phyloP scores from a whole-genome alignment of 2,113 vertebrate genomes.

The Oncorhynchus gorbuscha region DNA sequence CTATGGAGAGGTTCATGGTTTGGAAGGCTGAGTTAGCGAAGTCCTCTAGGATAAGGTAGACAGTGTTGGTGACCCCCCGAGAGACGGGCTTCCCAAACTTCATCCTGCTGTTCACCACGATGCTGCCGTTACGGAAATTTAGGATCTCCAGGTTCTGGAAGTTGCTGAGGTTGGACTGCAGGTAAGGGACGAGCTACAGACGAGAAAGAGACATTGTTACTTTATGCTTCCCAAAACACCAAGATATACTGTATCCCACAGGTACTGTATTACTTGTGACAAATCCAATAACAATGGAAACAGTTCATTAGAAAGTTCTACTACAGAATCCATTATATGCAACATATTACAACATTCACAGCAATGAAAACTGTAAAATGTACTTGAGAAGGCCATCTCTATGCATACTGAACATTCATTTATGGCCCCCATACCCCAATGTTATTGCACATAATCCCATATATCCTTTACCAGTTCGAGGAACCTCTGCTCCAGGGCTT shows the following conservation, averaged over 20 bases:
- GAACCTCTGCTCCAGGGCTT: conserved; percentile 89
- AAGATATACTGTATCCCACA: no score
- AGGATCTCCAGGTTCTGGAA: conserved; percentile 94
- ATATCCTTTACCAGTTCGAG: conserved; percentile 80
- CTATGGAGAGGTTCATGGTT: conserved; percentile 93
- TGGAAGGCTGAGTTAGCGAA: conserved; percentile 92
- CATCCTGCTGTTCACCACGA: conserved; percentile 95
- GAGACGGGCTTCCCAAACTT: conserved; percentile 85
- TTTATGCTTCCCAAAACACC: background rate
- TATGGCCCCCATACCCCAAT: no score
- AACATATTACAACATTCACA: no score
- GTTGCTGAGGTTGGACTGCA: conserved; percentile 91
- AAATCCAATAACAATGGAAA: no score
- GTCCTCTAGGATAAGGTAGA: conserved; percentile 92
- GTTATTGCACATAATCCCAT: background rate
- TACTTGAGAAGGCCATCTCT: no score
- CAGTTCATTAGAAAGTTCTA: no score
- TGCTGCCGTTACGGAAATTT: conserved; percentile 96
- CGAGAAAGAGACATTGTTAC: background rate
- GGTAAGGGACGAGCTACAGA: conserved; percentile 87
- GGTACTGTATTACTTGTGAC: no score
- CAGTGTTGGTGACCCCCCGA: conserved; percentile 80
- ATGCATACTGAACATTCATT: no score
- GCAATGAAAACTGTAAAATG: no score
- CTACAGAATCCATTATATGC: no score